Evolutionary conservation across 2,888 invertebrate genomes (phyloP).

Genomic region (Schrankia costaestrigalis): DNA sequence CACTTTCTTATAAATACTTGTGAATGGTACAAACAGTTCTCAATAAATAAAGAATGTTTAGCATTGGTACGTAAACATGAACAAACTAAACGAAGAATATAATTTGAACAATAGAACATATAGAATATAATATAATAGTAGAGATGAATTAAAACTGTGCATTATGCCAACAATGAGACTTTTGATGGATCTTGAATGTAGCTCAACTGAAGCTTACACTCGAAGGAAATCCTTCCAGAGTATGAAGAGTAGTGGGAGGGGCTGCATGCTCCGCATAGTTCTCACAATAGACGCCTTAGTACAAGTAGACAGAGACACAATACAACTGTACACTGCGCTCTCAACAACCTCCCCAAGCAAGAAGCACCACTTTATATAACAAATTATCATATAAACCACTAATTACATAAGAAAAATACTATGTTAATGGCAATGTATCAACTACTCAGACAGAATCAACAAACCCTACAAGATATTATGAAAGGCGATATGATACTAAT

Average conservation of each 20-base stretch:
- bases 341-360: slow-evolving; percentile 32
- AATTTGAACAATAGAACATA: no score
- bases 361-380: slow-evolving; percentile 26
- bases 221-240: slow-evolving; percentile 28
- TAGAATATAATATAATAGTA: not conserved
- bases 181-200: slow-evolving; percentile 16
- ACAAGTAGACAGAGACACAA: slow-evolving; percentile 25
- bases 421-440: slow-evolving; percentile 26
- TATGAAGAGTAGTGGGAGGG: slow-evolving; percentile 40
- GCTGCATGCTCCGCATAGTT: slow-evolving; percentile 46
- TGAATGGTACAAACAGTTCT: no score
- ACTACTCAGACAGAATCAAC: slow-evolving; percentile 35
- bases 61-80: no score
- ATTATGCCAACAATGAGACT: slow-evolving; percentile 24
- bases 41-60: no score
- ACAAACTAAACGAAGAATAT: no score
- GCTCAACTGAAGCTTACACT: slow-evolving; percentile 17
- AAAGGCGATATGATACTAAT: slow-evolving; percentile 23
- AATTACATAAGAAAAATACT: slow-evolving; percentile 26
- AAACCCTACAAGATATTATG: slow-evolving; percentile 36
- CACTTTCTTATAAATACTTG: no score
- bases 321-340: slow-evolving; percentile 20
- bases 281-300: slow-evolving; percentile 33
- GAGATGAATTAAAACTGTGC: slow-evolving; percentile 31
- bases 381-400: slow-evolving; percentile 23